Evolutionary conservation across 2,888 invertebrate genomes (phyloP).

Genomic region (Shargacucullia verbasci): DNA sequence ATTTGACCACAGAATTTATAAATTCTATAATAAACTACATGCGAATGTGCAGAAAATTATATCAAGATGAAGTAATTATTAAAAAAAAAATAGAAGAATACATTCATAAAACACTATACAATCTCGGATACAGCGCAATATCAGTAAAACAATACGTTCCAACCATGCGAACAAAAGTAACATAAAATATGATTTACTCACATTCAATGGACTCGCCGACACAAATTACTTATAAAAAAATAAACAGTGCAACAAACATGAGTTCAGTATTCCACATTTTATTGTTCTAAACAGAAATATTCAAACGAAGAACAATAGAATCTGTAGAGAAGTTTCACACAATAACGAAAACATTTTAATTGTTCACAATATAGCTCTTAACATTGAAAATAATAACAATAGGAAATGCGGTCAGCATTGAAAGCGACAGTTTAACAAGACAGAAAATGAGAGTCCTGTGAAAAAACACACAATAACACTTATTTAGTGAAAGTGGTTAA

Average conservation of each 20-base stretch:
- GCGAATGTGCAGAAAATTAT: too few species aligned
- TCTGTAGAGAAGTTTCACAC: constrained; percentile 48
- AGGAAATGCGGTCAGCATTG: constrained; percentile 51
- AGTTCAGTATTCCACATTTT: constrained; percentile 40
- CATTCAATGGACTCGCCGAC: constrained; percentile 32
- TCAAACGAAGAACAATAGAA: constrained; percentile 33
- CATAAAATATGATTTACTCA: constrained; percentile 36
- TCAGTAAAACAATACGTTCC: constrained; percentile 38
- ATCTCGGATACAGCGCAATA: constrained; percentile 13
- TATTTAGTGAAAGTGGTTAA: constrained; percentile 52
- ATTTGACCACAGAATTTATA: too few species aligned
- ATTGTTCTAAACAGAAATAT: constrained; percentile 37
- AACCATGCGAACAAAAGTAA: constrained; percentile 43
- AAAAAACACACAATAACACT: constrained; percentile 54
- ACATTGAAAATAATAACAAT: constrained; percentile 44
- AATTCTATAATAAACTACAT: too few species aligned
- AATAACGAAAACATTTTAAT: constrained; percentile 51
- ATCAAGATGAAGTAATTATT: not conserved
- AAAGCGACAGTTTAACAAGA: constrained; percentile 40
- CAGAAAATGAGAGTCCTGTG: constrained; percentile 58
- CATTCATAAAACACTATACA: constrained; percentile 1
- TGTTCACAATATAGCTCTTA: constrained; percentile 38
- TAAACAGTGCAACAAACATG: constrained; percentile 27
- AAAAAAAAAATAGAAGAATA: too few species aligned
- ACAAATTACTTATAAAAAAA: constrained; percentile 38